Evolutionary conservation across 2,888 invertebrate genomes (phyloP), one percentile per base, ranked within the genome.

Genomic region (Cheilosia variabilis): DNA sequence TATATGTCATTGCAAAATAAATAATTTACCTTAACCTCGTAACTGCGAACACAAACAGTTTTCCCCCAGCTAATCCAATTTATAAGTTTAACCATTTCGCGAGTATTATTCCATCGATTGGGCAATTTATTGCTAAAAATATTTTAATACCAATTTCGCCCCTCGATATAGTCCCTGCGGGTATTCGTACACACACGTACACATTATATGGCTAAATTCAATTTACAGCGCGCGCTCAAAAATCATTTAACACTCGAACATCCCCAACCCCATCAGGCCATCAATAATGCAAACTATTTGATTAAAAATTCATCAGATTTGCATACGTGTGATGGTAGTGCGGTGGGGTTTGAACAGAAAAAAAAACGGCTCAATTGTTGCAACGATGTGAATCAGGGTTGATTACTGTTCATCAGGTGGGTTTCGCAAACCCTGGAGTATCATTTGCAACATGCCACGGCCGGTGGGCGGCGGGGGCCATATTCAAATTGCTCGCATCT

Each of bases 261-360:
- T 65, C 69, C 60, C 55, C 66, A 77, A 55, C 69, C 65, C 55
- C 68, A 57, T 50, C 34, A 31, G 27, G 50, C 7, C 72, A 88
- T 88, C 87, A 88, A 88, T 88, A 87, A 88, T 88, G 87, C 86
- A 88, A 88, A 88, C 87, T 87, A 88, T 86, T 81, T 73, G 87
- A 87, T 88, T 87, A 88, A 88, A 88, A 87, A 88, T 88, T 88
- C 88, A 88, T 87, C 84, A 81, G 77, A 88, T 88, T 88, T 87
- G 84, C 88, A 87, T 87, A 77, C 78, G 75, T 53, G 24, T 9
- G 55, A 34, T 43, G 52, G 43, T 15, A n/a, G 57, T 50, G 63
- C 31, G 66, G 45, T 41, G 4, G 41, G 52, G 34, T 52, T 62
- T 45, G 2, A 37, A 37, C 13, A 31, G 31, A 13, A 37, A 62